phyloP scores from a whole-genome alignment of 2,113 vertebrate genomes.

The Axis porcinus region DNA sequence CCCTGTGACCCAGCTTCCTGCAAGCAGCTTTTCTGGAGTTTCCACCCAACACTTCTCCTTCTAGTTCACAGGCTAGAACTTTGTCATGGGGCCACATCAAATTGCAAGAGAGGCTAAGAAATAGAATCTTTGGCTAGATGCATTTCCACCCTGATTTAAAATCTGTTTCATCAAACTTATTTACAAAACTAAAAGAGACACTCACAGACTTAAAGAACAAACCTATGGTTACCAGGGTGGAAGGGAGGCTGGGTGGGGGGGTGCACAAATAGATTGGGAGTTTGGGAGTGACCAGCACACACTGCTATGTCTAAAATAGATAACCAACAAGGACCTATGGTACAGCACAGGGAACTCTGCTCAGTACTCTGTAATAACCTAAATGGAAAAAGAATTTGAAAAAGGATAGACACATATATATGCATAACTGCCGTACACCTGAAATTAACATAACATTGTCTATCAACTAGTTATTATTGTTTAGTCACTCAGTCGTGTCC shows the following conservation, averaged over 20 bases:
- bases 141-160: not conserved
- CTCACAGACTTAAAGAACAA: not conserved
- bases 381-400: not conserved
- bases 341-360: not conserved
- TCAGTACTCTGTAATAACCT: not conserved
- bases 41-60: not conserved
- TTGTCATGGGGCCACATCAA: not conserved
- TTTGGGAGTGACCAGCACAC: not conserved
- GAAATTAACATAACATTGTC: not conserved
- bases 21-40: not conserved
- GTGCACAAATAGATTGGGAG: not conserved
- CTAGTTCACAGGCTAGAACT: not conserved
- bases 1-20: not conserved
- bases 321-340: not conserved
- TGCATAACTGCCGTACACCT: not conserved
- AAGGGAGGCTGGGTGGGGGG: not conserved
- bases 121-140: not conserved
- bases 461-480: not conserved
- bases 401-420: not conserved
- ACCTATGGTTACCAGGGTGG: not conserved
- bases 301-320: not conserved
- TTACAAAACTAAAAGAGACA: not conserved
- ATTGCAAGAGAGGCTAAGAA: not conserved
- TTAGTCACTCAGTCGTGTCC: not conserved
- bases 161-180: not conserved